Evolutionary conservation across 1,140 invertebrate species (phyloP), one percentile per base, ranked within the genome.

Genomic region (Mercenaria mercenaria): DNA sequence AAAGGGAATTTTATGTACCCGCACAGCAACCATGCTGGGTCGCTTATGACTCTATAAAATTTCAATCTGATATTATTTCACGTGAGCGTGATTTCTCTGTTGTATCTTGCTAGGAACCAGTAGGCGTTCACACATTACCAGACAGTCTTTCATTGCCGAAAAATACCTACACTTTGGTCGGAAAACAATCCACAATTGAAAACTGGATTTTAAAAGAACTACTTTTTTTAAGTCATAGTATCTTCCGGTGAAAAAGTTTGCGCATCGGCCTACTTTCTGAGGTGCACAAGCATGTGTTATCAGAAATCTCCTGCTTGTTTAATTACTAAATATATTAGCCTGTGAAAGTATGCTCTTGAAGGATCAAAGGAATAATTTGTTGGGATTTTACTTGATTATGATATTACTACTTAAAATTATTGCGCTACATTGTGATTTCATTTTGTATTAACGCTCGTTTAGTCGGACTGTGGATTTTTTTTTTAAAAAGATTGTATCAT

Each of bases 1-100:
- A 87, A 87, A 87, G 84, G 84, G 47, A 72, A 59, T 77, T 87
- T 87, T 87, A 77, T 77, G 50, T 43, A 82, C 37, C 61, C 8
- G 39, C 61, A 6, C 72, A 43, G 39, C 61, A n/a, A 23, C 26
- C 64, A 64, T 26, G 56, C 82, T 56, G 82, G 1, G 82, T 32
- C 15, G n/a, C 32, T 85, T 85, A 74, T 72, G 39, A 32, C 82
- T 56, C 64, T 72, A 85, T 85, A 85, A 85, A 85, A 74, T 52
- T 85, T 32, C 64, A 74, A 85, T 85, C 82, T 85, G 64, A 84
- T 84, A 50, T 64, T 82, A 56, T 64, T 64, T 82, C 52, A 39
- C 37, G 29, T 11, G 52, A 34, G 61, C 56, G 52, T 82, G 64
- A 64, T 47, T 41, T 67, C 61, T 82, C 56, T 64, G 6, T 4